Base-by-base conservation (phyloP, 2,113 vertebrate genomes). In the Peucedramus taeniatus region DNA sequence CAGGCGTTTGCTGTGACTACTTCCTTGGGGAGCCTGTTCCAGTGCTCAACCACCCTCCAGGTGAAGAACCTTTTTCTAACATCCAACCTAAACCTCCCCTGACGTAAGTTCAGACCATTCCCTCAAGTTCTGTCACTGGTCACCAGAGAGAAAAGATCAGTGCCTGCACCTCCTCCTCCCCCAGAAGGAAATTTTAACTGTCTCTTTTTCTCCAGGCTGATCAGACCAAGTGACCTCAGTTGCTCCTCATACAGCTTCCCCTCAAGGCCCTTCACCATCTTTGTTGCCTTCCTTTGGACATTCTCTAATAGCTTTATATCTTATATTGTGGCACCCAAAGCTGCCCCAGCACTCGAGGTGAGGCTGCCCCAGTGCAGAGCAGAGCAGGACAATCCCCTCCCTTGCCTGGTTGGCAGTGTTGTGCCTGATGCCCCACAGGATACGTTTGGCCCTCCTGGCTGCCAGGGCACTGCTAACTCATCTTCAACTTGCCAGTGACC, bases 311-410 rank as follows among this genome's bases (percentile, higher is more conserved):
- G 21, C 11, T 63, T 61, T 26, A 4, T 31, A 45, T 31, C 5
- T 31, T 53, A 20, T 14, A 37, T 1, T 53, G 21, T 13, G 11
- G 47, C 5, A 6, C 13, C 26, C 27, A 71, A 8, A 71, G 7
- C 21, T 21, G 21, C 3, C 21, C 13, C 16, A 61, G 16, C 6
- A 51, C 26, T 37, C 0, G 0, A 71, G 66, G 20, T 35, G 45
- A 70, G 35, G 35, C 35, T 8, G 4, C 9, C 24, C 24, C 35
- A 49, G 35, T 1, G 3, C 35, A 59, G 42, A 40, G 17, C 23
- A 49, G 42, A 40, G 28, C 1, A 3, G 64, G 22, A 57, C 51
- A 68, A 68, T 57, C 28, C 28, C 51, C 42, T 57, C 63, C 63
- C 42, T 68, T 39, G 40, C 27, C 78, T 4, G 0, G 7, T 14